Evolutionary conservation across 2,888 invertebrate species (phyloP).

Genomic region (Lottia gigantea): DNA sequence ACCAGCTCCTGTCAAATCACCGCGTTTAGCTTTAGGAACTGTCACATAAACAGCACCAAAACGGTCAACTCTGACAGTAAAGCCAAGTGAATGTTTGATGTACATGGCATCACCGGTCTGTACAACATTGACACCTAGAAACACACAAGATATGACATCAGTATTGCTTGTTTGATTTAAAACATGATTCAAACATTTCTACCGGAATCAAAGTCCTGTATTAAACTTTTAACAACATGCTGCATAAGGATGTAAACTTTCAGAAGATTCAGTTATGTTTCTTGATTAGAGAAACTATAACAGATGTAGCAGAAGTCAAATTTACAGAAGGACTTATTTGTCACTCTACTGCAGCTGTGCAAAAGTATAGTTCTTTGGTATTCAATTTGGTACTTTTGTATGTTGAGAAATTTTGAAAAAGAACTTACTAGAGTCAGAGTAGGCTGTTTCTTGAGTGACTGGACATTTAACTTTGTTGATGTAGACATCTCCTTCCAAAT

Average conservation of each 20-base stretch:
- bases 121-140: neutral
- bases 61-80: neutral
- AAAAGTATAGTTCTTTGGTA: no score
- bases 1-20: neutral
- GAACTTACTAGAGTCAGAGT: constrained; percentile 3
- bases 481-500: neutral
- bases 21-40: neutral
- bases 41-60: neutral
- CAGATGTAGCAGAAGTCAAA: no score
- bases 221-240: no score
- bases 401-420: neutral
- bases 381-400: no score
- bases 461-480: constrained; percentile 1
- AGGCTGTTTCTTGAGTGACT: neutral
- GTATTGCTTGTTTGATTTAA: no score
- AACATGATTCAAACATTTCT: no score
- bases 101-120: neutral
- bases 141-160: neutral
- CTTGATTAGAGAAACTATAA: no score
- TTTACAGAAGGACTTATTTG: no score
- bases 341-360: no score
- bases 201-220: no score
- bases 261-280: no score
- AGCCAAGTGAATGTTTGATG: constrained; percentile 5
- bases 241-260: no score